phyloP scores from a whole-genome alignment of 2,888 invertebrate species.

The Coenonympha glycerion region DNA sequence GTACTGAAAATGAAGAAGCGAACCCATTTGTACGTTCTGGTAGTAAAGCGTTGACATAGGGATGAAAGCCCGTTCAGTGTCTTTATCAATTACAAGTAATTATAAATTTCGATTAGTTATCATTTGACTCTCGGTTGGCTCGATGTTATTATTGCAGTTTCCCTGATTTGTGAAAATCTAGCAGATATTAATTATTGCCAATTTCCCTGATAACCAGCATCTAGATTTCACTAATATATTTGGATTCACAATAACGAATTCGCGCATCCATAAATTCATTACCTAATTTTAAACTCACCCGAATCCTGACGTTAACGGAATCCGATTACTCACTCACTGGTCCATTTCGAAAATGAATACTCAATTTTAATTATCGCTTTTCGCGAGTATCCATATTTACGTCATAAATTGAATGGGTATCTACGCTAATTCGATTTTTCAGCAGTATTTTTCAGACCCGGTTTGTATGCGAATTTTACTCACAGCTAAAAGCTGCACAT shows the following conservation, averaged over 20 bases:
- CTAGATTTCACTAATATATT: neutral
- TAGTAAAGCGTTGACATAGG: no score
- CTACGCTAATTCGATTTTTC: neutral
- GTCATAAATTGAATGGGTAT: neutral
- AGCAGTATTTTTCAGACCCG: neutral
- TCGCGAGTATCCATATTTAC: neutral
- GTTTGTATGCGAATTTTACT: neutral
- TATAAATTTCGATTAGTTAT: no score
- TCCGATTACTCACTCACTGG: neutral
- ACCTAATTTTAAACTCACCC: neutral
- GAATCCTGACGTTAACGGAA: neutral
- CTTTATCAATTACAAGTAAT: no score
- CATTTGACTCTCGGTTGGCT: no score
- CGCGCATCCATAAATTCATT: neutral
- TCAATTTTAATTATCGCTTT: conserved; percentile 1
- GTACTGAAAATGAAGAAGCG: no score
- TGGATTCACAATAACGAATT: neutral
- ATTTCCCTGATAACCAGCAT: neutral
- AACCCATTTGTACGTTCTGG: no score
- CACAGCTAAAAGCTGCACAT: neutral
- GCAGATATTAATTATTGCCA: neutral
- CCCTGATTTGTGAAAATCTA: no score
- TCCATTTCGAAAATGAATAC: conserved; percentile 1
- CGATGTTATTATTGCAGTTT: no score
- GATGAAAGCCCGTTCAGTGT: no score